Conservation (phyloP, 1,140 invertebrate species). For the Myzus persicae region DNA sequence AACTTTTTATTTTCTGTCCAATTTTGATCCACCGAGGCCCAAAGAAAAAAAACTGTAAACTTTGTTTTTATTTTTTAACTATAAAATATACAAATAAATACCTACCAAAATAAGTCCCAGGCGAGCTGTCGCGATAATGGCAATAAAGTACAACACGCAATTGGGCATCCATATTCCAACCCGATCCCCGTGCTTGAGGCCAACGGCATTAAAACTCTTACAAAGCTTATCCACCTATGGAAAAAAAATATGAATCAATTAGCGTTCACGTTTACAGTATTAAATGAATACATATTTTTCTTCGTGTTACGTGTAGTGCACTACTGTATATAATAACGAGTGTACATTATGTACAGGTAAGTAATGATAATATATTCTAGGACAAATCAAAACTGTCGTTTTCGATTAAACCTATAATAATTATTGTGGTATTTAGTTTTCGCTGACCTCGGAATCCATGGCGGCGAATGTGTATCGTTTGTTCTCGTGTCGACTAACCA, state of each 20-base stretch:
- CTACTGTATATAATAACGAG: not conserved
- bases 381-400: not conserved
- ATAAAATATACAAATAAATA: not conserved
- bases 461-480: not conserved
- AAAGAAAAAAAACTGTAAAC: not conserved
- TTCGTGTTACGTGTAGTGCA: not conserved
- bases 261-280: not conserved
- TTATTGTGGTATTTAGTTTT: not conserved
- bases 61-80: not conserved
- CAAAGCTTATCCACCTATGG: slow-evolving; percentile 68
- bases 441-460: slow-evolving; percentile 1
- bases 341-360: not conserved
- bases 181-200: not conserved
- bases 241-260: not conserved
- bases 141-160: not conserved
- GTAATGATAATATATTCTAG: not conserved
- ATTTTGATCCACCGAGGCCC: too few species aligned
- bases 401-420: not conserved
- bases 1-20: too few species aligned
- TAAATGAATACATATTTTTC: not conserved
- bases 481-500: slow-evolving; percentile 35
- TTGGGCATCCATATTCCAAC: slow-evolving; percentile 42
- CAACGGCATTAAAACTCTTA: not conserved
- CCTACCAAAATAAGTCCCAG: slow-evolving; percentile 31
- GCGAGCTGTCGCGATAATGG: slow-evolving; percentile 10